Conservation (phyloP, 2,888 invertebrate genomes). For the Heliconius charithonia region DNA sequence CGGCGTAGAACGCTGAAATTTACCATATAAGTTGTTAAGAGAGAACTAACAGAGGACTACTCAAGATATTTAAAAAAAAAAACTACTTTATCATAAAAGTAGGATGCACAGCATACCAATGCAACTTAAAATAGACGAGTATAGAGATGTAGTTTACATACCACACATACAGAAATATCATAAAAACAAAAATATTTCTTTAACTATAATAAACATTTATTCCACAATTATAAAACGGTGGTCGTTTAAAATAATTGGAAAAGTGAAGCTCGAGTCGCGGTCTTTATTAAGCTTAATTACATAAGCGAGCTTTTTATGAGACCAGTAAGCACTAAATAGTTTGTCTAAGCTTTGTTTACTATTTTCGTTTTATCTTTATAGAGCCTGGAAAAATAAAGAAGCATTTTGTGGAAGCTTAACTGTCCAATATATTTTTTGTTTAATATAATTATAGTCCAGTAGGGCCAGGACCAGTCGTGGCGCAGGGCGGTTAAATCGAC, state of each 20-base stretch:
- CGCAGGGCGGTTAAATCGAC: too few species aligned
- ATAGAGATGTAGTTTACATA: too few species aligned
- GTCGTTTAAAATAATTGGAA: constrained; percentile 17
- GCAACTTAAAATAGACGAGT: too few species aligned
- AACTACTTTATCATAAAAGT: too few species aligned
- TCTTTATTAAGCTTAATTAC: constrained; percentile 21
- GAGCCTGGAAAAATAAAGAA: constrained; percentile 6
- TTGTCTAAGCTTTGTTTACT: constrained; percentile 25
- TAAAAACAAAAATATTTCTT: background rate
- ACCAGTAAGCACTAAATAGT: constrained; percentile 25
- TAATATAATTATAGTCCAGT: background rate
- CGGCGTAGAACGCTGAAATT: too few species aligned
- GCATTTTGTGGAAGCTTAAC: background rate
- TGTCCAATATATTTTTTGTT: background rate
- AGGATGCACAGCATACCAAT: too few species aligned
- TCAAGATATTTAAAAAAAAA: too few species aligned
- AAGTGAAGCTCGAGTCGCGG: constrained; percentile 10
- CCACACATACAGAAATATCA: background rate
- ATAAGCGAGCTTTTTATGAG: constrained; percentile 39
- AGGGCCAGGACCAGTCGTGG: too few species aligned
- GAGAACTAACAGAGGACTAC: too few species aligned
- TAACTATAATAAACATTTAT: background rate
- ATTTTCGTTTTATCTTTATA: constrained; percentile 7
- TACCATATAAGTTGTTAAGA: too few species aligned
- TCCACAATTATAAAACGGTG: constrained; percentile 14